A percentile compares a stretch with the other conserved stretches of the same genome.
Evolutionary conservation across 1,140 invertebrate genomes (phyloP).

Genomic region (Mercenaria mercenaria): DNA sequence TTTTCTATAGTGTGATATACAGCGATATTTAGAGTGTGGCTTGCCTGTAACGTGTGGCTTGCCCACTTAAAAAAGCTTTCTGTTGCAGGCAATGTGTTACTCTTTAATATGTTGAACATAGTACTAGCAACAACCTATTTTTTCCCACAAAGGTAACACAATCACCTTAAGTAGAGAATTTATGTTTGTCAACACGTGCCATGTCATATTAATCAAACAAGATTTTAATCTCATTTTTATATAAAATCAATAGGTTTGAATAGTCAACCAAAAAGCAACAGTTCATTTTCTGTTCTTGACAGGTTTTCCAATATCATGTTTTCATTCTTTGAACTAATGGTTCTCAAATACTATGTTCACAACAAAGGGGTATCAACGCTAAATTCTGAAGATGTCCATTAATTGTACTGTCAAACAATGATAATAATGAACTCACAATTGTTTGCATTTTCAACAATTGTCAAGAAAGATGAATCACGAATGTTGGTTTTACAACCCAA

Average conservation of each 20-base stretch:
- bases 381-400: not conserved
- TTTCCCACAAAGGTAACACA: not conserved
- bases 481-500: too few species aligned
- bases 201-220: not conserved
- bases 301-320: not conserved
- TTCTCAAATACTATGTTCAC: not conserved
- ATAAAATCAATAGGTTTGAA: constrained; percentile 3
- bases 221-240: constrained; percentile 6
- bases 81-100: too few species aligned
- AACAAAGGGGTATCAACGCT: not conserved
- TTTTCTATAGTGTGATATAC: too few species aligned
- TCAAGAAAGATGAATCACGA: not conserved
- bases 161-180: not conserved
- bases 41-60: too few species aligned
- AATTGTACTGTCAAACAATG: constrained; percentile 9
- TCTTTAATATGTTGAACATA: too few species aligned
- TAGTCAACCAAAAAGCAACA: not conserved
- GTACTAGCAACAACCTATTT: too few species aligned
- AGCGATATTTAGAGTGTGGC: too few species aligned
- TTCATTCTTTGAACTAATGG: not conserved
- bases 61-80: too few species aligned
- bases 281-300: not conserved
- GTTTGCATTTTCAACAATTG: constrained; percentile 19
- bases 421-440: not conserved
- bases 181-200: constrained; percentile 20